Base-by-base conservation (phyloP, 2,888 invertebrate genomes). In the Masnerella sp. region DNA sequence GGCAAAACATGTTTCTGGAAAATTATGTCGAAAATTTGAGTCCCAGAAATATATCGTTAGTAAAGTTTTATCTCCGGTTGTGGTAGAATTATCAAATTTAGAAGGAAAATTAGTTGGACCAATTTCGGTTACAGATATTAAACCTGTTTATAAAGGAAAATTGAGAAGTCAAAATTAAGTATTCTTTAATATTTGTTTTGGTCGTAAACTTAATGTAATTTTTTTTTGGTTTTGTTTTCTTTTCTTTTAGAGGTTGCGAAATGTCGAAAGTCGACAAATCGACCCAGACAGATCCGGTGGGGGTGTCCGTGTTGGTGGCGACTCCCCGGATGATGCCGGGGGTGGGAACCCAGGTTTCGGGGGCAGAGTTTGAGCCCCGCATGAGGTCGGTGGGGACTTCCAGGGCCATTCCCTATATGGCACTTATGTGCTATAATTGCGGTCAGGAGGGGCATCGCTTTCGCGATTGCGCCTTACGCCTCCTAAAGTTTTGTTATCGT, bases 111-210 rank as follows among this genome's bases (percentile, higher is more conserved):
- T 49, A 3, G 11, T 28, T 2, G 67, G 51, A 25, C 59, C 47
- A 28, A 49, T 61, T 12, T 47, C 59, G 7, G 40, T 61, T 8
- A 18, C 9, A 12, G 59, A 61, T n/a, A 38, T 61, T 38, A 47
- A 61, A 18, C 59, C 59, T 0, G 59, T 61, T 1, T 61, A 36
- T 49, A 28, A 18, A 3, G 47, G 59, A 11, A 9, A 3, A n/a
- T 45, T 59, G 22, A 34, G 56, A 12, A 32, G 30, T 5, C 12
- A n/a, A 7, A 1, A 36, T 36, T 36, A 25, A 36, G 14, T 34
- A 11, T 5, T n/a, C 11, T 34, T 34, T 42, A 22, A 5, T 49
- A 34, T 34, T 49, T 34, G 12, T 18, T n/a, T 11, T 49, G 11
- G 8, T 30, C 30, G 12, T 36, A n/a, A n/a, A n/a, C n/a, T n/a